Evolutionary conservation across 2,113 vertebrate genomes (phyloP), one percentile per base, ranked within the genome.

Genomic region (Gobius niger): DNA sequence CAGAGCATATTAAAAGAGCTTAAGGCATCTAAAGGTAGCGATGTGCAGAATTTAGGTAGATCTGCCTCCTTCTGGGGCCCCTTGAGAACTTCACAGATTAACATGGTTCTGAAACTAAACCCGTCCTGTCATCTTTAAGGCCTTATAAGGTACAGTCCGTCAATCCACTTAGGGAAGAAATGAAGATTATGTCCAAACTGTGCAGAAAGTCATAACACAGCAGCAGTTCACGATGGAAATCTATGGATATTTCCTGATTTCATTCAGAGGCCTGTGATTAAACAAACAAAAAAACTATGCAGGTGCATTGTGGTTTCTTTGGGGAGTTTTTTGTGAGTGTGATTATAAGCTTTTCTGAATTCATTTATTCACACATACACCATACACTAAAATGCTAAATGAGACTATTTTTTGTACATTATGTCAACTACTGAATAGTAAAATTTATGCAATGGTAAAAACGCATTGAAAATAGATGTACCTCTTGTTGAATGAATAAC

Each of bases 51-150:
- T 54, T 24, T 10, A 54, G 16, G 6, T 57, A 57, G 54, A 53
- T 53, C 19, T 47, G 47, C 7, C 18, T 57, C 54, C 24, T 40
- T 57, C 54, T 57, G 54, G 54, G 54, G 54, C 54, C 54, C 13
- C 19, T 57, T 24, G 19, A 40, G 12, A 11, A 57, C 54, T 57
- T 40, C 52, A 12, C 18, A 40, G 18, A 57, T 57, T 57, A 57
- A 57, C 54, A 57, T 13, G 12, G 54, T 57, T 40, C 54, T 57
- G 24, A 57, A 34, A 57, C 24, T 57, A 40, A 57, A 57, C 19
- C 54, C 24, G 24, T 34, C 24, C 24, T 40, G 10, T 13, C 24
- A 34, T 40, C 12, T 57, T 40, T 57, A 40, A 3, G 54, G 54
- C 54, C 54, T 57, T 57, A 57, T 57, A 57, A 57, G 54, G 54